Evolutionary conservation across 1,140 invertebrate species (phyloP), one percentile per base, ranked within the genome.

Genomic region (Sitophilus oryzae): DNA sequence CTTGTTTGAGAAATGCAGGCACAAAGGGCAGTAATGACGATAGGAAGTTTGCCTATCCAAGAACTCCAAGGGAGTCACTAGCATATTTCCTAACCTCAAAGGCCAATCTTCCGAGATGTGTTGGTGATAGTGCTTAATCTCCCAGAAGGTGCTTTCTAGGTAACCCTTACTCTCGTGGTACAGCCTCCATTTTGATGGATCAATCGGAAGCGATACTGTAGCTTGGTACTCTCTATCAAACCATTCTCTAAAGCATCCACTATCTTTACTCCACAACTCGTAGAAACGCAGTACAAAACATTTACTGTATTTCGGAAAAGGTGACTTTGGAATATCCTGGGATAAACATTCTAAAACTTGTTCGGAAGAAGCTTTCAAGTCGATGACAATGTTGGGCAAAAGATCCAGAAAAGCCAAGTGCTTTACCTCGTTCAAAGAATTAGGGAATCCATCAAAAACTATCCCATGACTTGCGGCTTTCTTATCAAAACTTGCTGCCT

Each of bases 381-480:
- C 74, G 16, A 82, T 67, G 2, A 79, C 66, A 16, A 81, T 61
- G 57, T 75, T 69, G 0, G 80, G 80, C 41, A 76, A 72, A 10
- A 82, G 58, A 16, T 73, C 76, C 15, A 74, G 34, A 52, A 73
- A 71, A 5, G 65, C 53, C 16, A 82, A 58, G 61, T 73, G 67
- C 50, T 71, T 66, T 16, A 71, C 68, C 67, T 81, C 77, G 22
- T 66, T 57, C 9, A 70, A 61, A 23, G 52, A 70, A 41, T 71
- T 67, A 2, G 80, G 80, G 67, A 80, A 79, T 8, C 79, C 81
- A 62, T 82, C 80, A 34, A 77, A 69, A 10, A 82, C 56, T 61
- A 75, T 52, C 70, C 66, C 80, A 57, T 77, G 73, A 14, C 74
- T 73, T 4, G 70, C 51, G 45, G 67, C 66, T 15, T 67, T 65